Conservation (phyloP, 1,140 invertebrate species). For the Acarapis woodi region DNA sequence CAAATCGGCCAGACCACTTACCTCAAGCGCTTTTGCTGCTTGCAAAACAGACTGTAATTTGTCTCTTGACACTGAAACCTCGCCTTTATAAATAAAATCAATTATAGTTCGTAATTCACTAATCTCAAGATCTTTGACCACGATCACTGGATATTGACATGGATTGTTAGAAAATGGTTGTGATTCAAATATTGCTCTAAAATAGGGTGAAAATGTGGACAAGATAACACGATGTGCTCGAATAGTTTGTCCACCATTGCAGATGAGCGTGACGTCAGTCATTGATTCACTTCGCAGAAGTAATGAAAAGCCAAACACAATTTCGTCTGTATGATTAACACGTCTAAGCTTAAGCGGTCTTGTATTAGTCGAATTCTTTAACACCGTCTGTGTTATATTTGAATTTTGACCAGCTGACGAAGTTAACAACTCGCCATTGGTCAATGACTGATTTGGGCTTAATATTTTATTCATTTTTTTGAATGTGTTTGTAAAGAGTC, state of each 20-base stretch:
- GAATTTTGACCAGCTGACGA: too few species aligned
- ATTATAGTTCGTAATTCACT: constrained; percentile 25
- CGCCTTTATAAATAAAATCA: constrained; percentile 28
- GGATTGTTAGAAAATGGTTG: constrained; percentile 5
- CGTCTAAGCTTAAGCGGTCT: not conserved
- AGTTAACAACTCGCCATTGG: too few species aligned
- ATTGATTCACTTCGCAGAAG: constrained; percentile 2
- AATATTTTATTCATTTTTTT: too few species aligned
- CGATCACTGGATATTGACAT: constrained; percentile 20
- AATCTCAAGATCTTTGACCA: constrained; percentile 25
- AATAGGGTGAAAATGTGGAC: constrained; percentile 8
- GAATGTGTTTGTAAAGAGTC: too few species aligned
- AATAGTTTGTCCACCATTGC: constrained; percentile 5
- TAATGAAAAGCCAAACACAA: constrained; percentile 1
- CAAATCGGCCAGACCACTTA: constrained; percentile 1
- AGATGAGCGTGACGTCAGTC: constrained; percentile 4
- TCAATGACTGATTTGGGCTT: too few species aligned
- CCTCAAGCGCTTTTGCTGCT: constrained; percentile 4
- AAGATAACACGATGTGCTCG: constrained; percentile 9
- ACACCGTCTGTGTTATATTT: too few species aligned
- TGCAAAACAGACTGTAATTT: constrained; percentile 3
- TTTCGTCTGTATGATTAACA: constrained; percentile 1
- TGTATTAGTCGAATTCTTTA: too few species aligned
- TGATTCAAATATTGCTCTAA: constrained; percentile 6
- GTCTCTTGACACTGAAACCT: constrained; percentile 19